Conservation (phyloP, 1,140 invertebrate species). For the Conus ventricosus region DNA sequence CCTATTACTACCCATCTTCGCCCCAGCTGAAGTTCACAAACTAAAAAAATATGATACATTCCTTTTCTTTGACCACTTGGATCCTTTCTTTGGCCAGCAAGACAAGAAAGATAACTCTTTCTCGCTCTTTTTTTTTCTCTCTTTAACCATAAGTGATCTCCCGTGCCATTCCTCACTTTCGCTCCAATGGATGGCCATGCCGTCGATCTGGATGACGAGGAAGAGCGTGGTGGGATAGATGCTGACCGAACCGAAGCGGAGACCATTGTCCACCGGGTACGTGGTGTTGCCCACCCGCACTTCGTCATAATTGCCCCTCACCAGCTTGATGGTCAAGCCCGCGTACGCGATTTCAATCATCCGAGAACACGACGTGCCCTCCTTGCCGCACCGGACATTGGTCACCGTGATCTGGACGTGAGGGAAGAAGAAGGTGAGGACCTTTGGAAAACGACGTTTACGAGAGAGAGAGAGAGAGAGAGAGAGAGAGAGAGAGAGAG, state of each 20-base stretch:
- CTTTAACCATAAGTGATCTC: too few relatives aligned
- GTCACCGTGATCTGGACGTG: slow-evolving; percentile 70
- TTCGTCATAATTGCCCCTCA: slow-evolving; percentile 33
- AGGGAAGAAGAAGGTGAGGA: background rate
- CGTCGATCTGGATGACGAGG: background rate
- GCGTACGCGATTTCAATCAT: slow-evolving; percentile 81
- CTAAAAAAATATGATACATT: too few relatives aligned
- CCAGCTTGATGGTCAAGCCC: slow-evolving; percentile 51
- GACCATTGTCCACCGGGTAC: background rate
- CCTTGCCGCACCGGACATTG: slow-evolving; percentile 88
- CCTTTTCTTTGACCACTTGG: too few relatives aligned
- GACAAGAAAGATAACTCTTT: too few relatives aligned
- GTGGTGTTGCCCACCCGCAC: slow-evolving; percentile 17
- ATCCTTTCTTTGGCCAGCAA: too few relatives aligned
- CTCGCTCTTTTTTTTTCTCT: too few relatives aligned
- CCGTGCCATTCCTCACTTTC: background rate
- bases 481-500: too few relatives aligned
- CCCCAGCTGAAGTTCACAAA: too few relatives aligned
- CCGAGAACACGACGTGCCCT: slow-evolving; percentile 90
- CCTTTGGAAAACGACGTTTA: too few relatives aligned
- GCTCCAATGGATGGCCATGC: slow-evolving; percentile 16
- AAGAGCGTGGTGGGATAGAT: slow-evolving; percentile 4
- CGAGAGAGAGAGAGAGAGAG: too few relatives aligned
- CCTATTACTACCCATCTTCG: too few relatives aligned
- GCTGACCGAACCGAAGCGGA: background rate